Percentiles rank a stretch among this genome's conserved stretches.
Conservation (phyloP, 2,113 vertebrate species). For the Puffinus mauretanicus region DNA sequence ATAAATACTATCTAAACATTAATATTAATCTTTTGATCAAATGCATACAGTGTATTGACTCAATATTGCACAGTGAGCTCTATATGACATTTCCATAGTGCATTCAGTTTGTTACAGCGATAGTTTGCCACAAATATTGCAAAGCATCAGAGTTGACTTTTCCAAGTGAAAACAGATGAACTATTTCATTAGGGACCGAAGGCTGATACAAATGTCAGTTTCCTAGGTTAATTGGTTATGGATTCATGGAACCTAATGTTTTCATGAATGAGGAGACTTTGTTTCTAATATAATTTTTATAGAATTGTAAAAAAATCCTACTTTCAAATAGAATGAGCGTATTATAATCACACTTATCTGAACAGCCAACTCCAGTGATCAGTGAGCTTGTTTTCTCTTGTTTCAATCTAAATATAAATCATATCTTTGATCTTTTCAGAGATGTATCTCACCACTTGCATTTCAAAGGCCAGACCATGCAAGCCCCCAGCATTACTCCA, state of each 20-base stretch:
- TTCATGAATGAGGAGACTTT: conserved; percentile 14
- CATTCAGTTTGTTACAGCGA: conserved; percentile 24
- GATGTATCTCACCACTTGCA: neutral
- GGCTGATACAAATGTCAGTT: neutral
- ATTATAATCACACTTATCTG: neutral
- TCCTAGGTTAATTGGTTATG: neutral
- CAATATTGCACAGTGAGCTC: conserved; percentile 39
- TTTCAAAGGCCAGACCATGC: neutral
- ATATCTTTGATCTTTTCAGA: neutral
- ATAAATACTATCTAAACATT: conserved; percentile 61
- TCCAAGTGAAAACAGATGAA: conserved; percentile 14
- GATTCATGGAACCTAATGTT: conserved; percentile 1
- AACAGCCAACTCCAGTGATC: neutral
- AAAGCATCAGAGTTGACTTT: conserved; percentile 26
- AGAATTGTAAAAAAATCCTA: neutral
- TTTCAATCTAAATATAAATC: neutral
- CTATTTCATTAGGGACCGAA: neutral
- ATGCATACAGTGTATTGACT: conserved; percentile 44
- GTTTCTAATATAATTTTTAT: neutral
- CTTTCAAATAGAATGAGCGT: neutral
- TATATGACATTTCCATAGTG: conserved; percentile 23
- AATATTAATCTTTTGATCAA: neutral
- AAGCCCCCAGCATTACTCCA: neutral
- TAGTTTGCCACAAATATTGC: conserved; percentile 40
- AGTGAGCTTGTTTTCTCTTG: neutral